Evolutionary conservation across 1,140 invertebrate genomes (phyloP).

Genomic region (Chlorops oryzae): DNA sequence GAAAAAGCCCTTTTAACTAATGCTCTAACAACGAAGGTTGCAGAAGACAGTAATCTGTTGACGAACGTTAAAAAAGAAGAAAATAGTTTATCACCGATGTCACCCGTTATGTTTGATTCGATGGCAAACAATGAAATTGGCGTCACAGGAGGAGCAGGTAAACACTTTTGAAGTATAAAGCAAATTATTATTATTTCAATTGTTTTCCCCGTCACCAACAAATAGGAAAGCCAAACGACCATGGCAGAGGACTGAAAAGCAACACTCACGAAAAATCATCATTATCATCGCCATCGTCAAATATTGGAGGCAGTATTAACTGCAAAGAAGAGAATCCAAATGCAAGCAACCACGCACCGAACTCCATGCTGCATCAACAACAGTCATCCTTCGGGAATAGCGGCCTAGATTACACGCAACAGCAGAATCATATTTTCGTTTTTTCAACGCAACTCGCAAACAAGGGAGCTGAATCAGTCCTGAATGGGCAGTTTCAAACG

Average conservation of each 20-base stretch:
- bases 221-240: no score
- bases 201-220: no score
- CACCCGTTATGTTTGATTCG: no score
- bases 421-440: slow-evolving; percentile 97
- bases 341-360: slow-evolving; percentile 19
- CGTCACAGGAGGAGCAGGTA: slow-evolving; percentile 3
- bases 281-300: slow-evolving; percentile 11
- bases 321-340: slow-evolving; percentile 23
- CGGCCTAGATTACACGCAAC: slow-evolving; percentile 66
- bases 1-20: no score
- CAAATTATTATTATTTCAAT: no score
- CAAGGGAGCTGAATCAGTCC: slow-evolving; percentile 85
- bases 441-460: slow-evolving; percentile 93
- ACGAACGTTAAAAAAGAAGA: no score
- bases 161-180: slow-evolving; percentile 28
- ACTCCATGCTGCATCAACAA: slow-evolving; percentile 4
- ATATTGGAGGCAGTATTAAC: slow-evolving; percentile 21
- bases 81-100: no score
- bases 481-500: slow-evolving; percentile 80
- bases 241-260: not conserved
- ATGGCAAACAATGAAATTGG: not conserved
- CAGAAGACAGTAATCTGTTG: no score
- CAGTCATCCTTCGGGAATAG: slow-evolving; percentile 14
- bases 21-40: no score
- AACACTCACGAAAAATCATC: slow-evolving; percentile 19